Conservation (phyloP, 1,140 invertebrate genomes). For the Mercenaria mercenaria region DNA sequence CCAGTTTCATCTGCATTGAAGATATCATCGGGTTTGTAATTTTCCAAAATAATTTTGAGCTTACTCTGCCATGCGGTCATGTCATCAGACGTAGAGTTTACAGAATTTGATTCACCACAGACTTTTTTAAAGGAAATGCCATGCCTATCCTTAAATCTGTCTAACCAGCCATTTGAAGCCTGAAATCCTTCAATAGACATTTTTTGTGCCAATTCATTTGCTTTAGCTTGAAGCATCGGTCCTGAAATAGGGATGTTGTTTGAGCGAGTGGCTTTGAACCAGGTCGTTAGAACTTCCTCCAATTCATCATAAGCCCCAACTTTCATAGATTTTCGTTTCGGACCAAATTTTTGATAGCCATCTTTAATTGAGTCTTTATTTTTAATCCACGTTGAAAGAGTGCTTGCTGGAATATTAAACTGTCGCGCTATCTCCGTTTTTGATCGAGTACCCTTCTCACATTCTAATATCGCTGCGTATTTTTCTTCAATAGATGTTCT, state of each 20-base stretch:
- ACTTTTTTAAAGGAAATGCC: slow-evolving; percentile 29
- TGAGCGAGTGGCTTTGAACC: background rate
- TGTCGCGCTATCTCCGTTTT: slow-evolving; percentile 24
- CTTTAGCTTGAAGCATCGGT: background rate
- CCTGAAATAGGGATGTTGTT: background rate
- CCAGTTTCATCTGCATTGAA: too few species aligned
- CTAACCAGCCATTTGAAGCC: background rate
- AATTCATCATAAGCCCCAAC: background rate
- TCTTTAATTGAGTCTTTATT: slow-evolving; percentile 24
- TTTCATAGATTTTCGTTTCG: slow-evolving; percentile 14
- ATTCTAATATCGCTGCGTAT: slow-evolving; percentile 25
- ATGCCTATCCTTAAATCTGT: slow-evolving; percentile 39
- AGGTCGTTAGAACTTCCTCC: background rate
- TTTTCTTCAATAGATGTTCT: slow-evolving; percentile 7
- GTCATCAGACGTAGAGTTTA: too few species aligned
- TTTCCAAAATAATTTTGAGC: too few species aligned
- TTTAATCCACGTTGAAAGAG: slow-evolving; percentile 48
- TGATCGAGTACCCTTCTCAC: background rate
- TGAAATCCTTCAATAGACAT: background rate
- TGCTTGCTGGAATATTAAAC: background rate
- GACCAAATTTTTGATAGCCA: slow-evolving; percentile 39
- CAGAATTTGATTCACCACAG: too few species aligned
- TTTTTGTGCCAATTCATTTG: slow-evolving; percentile 1
- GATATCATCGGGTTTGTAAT: too few species aligned
- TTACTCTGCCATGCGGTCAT: too few species aligned